Conservation (phyloP, 1,140 invertebrate genomes). For the Vollenhovia emeryi region DNA sequence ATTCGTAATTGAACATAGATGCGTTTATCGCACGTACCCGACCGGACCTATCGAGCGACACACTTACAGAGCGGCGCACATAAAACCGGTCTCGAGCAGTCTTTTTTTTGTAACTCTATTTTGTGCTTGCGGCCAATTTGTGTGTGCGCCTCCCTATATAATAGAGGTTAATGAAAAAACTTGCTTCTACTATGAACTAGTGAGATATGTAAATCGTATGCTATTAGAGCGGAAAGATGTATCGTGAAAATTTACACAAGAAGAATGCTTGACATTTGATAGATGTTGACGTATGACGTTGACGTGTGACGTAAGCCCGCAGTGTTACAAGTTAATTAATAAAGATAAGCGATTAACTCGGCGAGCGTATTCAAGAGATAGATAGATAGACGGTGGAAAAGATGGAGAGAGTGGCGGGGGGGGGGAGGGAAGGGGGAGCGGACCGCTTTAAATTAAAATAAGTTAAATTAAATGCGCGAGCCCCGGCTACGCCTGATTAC, state of each 20-base stretch:
- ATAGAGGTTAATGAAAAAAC: constrained; percentile 39
- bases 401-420: too few species aligned
- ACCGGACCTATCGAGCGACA: neutral
- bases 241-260: constrained; percentile 26
- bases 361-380: neutral
- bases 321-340: constrained; percentile 7
- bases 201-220: neutral
- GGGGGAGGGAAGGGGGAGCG: too few species aligned
- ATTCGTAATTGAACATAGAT: neutral
- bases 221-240: constrained; percentile 7
- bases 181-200: constrained; percentile 21
- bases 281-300: constrained; percentile 2
- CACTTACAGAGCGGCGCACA: too few species aligned
- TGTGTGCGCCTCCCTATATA: too few species aligned
- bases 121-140: too few species aligned
- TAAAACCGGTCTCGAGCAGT: too few species aligned
- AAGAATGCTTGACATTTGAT: neutral
- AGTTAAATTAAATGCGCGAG: constrained; percentile 4
- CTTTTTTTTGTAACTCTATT: too few species aligned
- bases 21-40: neutral
- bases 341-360: constrained; percentile 10
- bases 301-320: constrained; percentile 8
- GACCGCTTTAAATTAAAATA: constrained; percentile 11
- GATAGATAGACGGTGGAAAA: too few species aligned
- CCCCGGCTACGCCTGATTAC: neutral